phyloP scores from a whole-genome alignment of 2,888 invertebrate genomes.

The Andrena trimmerana region DNA sequence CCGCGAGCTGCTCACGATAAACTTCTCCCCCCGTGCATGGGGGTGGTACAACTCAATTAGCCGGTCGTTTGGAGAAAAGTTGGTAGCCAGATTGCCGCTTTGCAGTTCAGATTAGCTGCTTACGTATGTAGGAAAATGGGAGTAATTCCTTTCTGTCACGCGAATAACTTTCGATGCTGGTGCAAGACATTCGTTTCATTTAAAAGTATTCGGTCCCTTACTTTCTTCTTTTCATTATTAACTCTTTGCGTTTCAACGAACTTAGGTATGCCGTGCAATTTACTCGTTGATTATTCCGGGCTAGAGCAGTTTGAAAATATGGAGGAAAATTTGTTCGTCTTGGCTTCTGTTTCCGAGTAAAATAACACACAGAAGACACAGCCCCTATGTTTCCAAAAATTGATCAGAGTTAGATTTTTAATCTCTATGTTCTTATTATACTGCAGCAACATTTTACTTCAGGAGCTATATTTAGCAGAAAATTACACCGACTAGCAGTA shows the following conservation, averaged over 20 bases:
- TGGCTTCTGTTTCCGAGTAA: too few species aligned
- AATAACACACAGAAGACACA: too few species aligned
- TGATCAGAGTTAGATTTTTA: too few species aligned
- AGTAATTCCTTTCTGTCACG: constrained; percentile 58
- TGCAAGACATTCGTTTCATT: constrained; percentile 27
- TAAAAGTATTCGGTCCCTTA: neutral
- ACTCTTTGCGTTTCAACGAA: constrained; percentile 13
- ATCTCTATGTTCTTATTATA: too few species aligned
- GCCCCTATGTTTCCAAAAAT: too few species aligned
- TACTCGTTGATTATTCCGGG: neutral
- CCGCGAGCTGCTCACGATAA: constrained; percentile 49
- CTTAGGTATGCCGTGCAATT: neutral
- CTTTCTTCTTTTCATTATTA: neutral
- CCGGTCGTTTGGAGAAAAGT: constrained; percentile 52
- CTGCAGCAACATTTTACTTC: too few species aligned
- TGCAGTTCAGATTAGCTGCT: constrained; percentile 56
- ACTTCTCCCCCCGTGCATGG: constrained; percentile 43
- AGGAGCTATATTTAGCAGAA: too few species aligned
- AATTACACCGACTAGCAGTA: too few species aligned
- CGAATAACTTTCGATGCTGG: constrained; percentile 34
- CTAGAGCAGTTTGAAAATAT: neutral
- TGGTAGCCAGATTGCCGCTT: constrained; percentile 58
- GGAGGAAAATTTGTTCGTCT: neutral
- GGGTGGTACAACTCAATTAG: constrained; percentile 57
- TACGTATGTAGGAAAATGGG: constrained; percentile 44